Conservation (phyloP, 2,888 invertebrate species). For the Nemotelus pantherinus region DNA sequence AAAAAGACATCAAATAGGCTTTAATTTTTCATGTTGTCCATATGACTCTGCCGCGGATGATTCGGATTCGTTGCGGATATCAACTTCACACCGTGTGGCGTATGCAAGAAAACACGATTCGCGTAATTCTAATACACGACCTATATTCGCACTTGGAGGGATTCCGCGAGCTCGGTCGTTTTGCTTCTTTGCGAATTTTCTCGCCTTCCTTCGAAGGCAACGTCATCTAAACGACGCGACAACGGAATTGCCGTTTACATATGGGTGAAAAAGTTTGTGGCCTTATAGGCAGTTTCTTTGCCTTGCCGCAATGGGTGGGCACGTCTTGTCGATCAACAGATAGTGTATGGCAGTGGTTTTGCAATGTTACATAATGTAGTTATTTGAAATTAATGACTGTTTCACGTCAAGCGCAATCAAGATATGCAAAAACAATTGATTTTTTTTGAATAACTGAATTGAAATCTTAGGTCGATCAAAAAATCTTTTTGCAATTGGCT, state of each 20-base stretch:
- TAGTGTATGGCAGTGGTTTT: no score
- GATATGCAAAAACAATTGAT: no score
- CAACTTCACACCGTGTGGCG: background rate
- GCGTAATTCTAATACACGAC: conserved; percentile 44
- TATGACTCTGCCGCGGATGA: background rate
- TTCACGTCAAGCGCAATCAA: no score
- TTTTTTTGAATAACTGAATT: no score
- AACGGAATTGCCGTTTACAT: background rate
- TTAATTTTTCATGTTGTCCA: conserved; percentile 11
- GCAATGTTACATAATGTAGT: no score
- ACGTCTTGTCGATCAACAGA: background rate
- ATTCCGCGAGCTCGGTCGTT: conserved; percentile 32
- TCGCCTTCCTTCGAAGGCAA: background rate
- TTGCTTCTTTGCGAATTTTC: conserved; percentile 14
- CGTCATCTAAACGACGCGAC: background rate
- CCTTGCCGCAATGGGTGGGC: background rate
- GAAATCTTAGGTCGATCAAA: no score
- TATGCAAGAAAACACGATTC: conserved; percentile 4
- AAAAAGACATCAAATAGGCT: background rate
- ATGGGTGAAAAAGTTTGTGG: background rate
- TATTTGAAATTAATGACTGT: no score
- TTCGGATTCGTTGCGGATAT: conserved; percentile 13
- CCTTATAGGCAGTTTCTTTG: background rate
- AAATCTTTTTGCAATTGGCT: no score
- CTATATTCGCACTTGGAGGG: conserved; percentile 44